Percentiles rank a stretch among this genome's conserved stretches.
Conservation (phyloP, 2,888 invertebrate species). For the Leptinotarsa juncta region DNA sequence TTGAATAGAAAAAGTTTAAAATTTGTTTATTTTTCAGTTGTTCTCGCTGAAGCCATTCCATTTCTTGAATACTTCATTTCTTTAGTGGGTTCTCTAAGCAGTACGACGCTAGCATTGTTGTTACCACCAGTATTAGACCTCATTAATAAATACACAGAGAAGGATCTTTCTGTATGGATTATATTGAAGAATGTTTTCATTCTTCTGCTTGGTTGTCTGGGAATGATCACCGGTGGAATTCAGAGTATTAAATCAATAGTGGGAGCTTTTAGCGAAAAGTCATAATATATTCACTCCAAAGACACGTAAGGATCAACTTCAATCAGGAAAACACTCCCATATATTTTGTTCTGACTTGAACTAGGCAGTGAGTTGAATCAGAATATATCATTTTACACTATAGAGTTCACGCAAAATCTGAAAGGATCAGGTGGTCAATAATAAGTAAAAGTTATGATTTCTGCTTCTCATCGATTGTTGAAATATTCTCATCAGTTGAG, state of each 20-base stretch:
- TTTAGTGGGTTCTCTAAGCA: slow-evolving; percentile 90
- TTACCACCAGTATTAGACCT: slow-evolving; percentile 91
- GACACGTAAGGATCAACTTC: no score
- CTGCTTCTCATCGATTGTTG: no score
- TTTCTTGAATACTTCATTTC: slow-evolving; percentile 89
- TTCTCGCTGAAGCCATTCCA: slow-evolving; percentile 87
- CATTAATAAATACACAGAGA: slow-evolving; percentile 74
- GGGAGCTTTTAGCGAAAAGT: slow-evolving; percentile 38
- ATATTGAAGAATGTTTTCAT: slow-evolving; percentile 73
- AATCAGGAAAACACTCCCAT: no score
- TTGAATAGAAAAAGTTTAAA: no score
- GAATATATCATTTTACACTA: no score
- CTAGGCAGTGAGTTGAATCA: no score
- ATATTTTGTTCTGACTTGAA: no score
- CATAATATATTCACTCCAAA: no score
- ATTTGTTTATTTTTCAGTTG: slow-evolving; percentile 71
- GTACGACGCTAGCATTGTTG: slow-evolving; percentile 86
- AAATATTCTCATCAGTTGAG: no score
- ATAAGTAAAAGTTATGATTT: no score
- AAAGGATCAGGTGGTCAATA: no score
- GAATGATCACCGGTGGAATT: slow-evolving; percentile 81
- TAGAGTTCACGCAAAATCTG: no score
- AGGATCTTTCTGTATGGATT: slow-evolving; percentile 67
- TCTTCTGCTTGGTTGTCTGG: slow-evolving; percentile 75
- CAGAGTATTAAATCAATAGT: slow-evolving; percentile 75